phyloP scores from a whole-genome alignment of 2,797 vertebrate species.

The Pseudochirops corinnae region DNA sequence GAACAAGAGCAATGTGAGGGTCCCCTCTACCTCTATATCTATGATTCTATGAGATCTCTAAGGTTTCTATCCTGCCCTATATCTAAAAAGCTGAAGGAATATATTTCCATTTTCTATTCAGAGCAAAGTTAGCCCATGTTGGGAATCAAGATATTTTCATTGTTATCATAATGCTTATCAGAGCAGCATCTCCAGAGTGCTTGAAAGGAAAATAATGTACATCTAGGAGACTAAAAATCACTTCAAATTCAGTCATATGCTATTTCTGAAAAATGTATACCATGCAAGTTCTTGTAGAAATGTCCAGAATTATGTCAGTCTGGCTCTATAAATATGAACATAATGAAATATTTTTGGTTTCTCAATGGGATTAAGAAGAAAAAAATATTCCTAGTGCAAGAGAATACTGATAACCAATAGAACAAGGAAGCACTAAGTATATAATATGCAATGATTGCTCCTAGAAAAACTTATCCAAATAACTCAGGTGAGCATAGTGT shows the following conservation, averaged over 20 bases:
- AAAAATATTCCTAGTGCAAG: not conserved
- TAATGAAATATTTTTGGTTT: conserved; percentile 42
- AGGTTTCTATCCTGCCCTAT: not conserved
- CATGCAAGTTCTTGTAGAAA: not conserved
- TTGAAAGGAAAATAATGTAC: conserved; percentile 1
- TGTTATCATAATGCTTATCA: not conserved
- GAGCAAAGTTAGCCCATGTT: not conserved
- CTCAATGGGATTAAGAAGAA: conserved; percentile 33
- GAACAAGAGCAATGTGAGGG: not conserved
- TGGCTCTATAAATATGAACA: conserved; percentile 6
- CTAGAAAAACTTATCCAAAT: conserved; percentile 76
- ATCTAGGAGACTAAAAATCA: not conserved
- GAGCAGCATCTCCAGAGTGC: not conserved
- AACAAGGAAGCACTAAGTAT: not conserved
- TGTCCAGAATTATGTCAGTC: not conserved
- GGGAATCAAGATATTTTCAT: not conserved
- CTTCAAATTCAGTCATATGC: conserved; percentile 2
- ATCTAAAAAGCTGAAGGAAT: not conserved
- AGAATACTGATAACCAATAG: not conserved
- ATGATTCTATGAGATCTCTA: not conserved
- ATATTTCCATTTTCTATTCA: not conserved
- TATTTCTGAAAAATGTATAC: not conserved
- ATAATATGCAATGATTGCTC: conserved; percentile 26
- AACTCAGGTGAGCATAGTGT: conserved; percentile 63
- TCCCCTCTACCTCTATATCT: not conserved